These are phyloP conservation scores for Chaetodon trifascialis DNA, from an alignment of 2,113 vertebrate genomes.

Conservation along the genomic window DNA sequence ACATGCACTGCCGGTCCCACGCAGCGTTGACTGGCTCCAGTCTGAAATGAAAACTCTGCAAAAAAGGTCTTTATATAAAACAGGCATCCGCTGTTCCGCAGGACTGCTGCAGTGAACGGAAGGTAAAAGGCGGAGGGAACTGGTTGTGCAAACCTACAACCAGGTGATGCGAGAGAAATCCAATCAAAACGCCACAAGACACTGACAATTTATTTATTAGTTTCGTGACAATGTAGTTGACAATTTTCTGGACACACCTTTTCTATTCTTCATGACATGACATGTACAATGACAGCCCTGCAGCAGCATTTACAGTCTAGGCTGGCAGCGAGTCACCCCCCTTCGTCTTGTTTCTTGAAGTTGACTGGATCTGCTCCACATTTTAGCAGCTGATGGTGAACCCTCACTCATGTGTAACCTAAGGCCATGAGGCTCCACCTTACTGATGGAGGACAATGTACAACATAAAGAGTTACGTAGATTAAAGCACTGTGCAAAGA, in stretches of 20 bases:
- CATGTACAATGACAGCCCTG: constrained; percentile 26
- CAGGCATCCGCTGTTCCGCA: background rate
- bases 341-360: background rate
- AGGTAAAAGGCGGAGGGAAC: background rate
- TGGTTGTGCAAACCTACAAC: background rate
- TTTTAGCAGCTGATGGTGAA: constrained; percentile 59
- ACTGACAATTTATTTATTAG: constrained; percentile 47
- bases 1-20: background rate
- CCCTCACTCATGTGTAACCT: constrained; percentile 81
- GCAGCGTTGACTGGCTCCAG: constrained; percentile 14
- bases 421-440: constrained; percentile 92
- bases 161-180: constrained; percentile 12
- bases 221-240: constrained; percentile 26
- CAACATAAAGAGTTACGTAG: constrained; percentile 68
- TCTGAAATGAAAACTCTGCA: background rate
- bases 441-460: constrained; percentile 82
- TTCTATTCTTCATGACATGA: constrained; percentile 25
- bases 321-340: background rate
- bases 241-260: constrained; percentile 2
- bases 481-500: constrained; percentile 69
- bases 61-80: background rate
- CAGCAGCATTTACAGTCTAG: constrained; percentile 13
- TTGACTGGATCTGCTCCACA: constrained; percentile 17
- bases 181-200: constrained; percentile 20
- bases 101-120: background rate